Evolutionary conservation across 2,113 vertebrate species (phyloP), one percentile per base, ranked within the genome.

Genomic region (Etheostoma spectabile): DNA sequence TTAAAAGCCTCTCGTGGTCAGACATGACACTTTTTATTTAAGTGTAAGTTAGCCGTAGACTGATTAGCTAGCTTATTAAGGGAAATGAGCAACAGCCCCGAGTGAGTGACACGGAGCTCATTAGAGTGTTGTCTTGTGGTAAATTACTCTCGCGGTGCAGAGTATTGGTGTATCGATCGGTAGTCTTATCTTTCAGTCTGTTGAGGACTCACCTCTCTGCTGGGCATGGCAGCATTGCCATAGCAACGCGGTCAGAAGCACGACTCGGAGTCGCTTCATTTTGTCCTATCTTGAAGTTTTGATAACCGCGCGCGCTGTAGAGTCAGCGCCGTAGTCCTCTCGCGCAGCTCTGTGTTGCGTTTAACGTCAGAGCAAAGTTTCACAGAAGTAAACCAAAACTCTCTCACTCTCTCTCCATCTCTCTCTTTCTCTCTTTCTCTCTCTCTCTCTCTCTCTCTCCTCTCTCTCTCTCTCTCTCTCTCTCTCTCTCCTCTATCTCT

Each of bases 191-290:
- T 15, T 61, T 72, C 82, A 30, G 46, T 35, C 3, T 24, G 16
- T 14, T 22, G 60, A 59, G 74, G 56, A 90, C 95, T 95, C 90
- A 96, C 95, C 95, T 91, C 95, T 95, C 83, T 95, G 95, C 91
- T 94, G 94, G 69, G 85, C 91, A n/a, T 61, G 76, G 83, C 91
- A 82, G 77, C 85, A 90, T 89, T 89, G 93, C 93, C 93, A 95
- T 89, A 94, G 92, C 88, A 94, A 90, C 90, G 83, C 87, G 48
- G 86, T 18, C 10, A 93, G 57, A 59, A 89, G 78, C 68, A 78
- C 74, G 67, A 92, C 74, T 74, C 73, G 38, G n/a, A 83, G 45
- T 18, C 38, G 70, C 87, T 65, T 83, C 94, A 95, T 95, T 4
- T 87, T 53, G 81, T 79, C 69, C 74, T 1, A 13, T 57, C 7